Evolutionary conservation across 2,888 invertebrate genomes (phyloP).

Genomic region (Atrina japonica): DNA sequence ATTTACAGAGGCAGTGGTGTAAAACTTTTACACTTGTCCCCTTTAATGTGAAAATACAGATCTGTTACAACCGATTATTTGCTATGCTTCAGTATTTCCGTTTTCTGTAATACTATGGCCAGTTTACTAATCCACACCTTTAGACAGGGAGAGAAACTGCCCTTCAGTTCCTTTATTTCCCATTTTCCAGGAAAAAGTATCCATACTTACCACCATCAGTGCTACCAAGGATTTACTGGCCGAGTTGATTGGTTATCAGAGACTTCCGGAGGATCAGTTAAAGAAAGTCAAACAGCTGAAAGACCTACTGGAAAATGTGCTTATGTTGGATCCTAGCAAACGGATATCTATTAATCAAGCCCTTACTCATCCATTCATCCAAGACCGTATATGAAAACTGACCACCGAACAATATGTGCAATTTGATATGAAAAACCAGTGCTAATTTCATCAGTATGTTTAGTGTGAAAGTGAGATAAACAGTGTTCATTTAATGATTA

Average conservation of each 20-base stretch:
- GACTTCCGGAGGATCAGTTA: slow-evolving; percentile 92
- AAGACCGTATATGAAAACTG: slow-evolving; percentile 83
- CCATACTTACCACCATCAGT: slow-evolving; percentile 92
- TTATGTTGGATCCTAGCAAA: slow-evolving; percentile 95
- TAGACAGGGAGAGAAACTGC: too few species aligned
- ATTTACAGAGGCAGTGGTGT: too few species aligned
- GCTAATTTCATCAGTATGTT: not conserved
- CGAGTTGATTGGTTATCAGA: slow-evolving; percentile 94
- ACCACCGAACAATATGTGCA: not conserved
- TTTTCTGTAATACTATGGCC: too few species aligned
- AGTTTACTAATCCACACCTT: too few species aligned
- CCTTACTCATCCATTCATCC: slow-evolving; percentile 95
- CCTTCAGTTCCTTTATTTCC: too few species aligned
- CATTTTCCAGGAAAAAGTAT: slow-evolving; percentile 93
- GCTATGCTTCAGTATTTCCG: too few species aligned
- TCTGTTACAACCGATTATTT: too few species aligned
- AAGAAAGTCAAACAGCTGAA: slow-evolving; percentile 95
- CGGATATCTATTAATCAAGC: slow-evolving; percentile 96
- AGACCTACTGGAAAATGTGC: slow-evolving; percentile 94
- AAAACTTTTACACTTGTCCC: too few species aligned
- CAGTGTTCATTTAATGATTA: too few species aligned
- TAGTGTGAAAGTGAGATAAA: not conserved
- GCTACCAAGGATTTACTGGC: slow-evolving; percentile 91
- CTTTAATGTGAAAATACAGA: too few species aligned
- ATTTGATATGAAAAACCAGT: not conserved